Evolutionary conservation across 2,888 invertebrate genomes (phyloP), one percentile per base, ranked within the genome.

Genomic region (Malachius bipustulatus): DNA sequence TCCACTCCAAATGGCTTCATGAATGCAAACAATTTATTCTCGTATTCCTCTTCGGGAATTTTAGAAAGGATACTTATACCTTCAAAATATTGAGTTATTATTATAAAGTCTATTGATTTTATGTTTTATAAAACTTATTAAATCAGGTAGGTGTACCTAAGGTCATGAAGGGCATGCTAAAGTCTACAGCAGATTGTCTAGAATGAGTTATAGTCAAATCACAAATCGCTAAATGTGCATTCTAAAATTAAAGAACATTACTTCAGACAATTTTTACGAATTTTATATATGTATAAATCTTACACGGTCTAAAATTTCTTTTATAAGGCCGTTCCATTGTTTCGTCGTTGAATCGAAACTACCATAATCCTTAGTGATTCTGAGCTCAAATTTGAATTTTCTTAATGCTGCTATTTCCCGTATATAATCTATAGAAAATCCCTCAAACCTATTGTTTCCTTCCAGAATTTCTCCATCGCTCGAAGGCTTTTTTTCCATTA

Each of bases 161-260:
- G 50, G 88, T 91, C 89, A 98, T 94, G 63, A 96, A 98, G 1
- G 97, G 97, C 64, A 90, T 88, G 3, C 91, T 90, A 58, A 94
- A 94, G 60, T 93, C 91, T n/a, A 90, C 88, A 15, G 75, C 78
- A 45, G 79, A 76, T 48, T 91, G 76, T 35, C 97, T 70, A 36
- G 83, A 77, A 56, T 85, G 89, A 3, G 90, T 97, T 40, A 97
- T 94, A 1, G 97, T 96, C 46, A 98, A 66, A 56, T 97, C 94
- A 49, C 93, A 94, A 40, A 97, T 82, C 0, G 90, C 96, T 47
- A 98, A 71, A 59, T 96, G 90, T 4, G 91, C 91, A 70, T 80
- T 82, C 91, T 93, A 63, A 19, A 71, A 67, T n/a, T n/a, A n/a
- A n/a, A n/a, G n/a, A n/a, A n/a, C n/a, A n/a, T n/a, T n/a, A n/a